Conservation (phyloP, 2,113 vertebrate genomes). For the Guaruba guarouba region DNA sequence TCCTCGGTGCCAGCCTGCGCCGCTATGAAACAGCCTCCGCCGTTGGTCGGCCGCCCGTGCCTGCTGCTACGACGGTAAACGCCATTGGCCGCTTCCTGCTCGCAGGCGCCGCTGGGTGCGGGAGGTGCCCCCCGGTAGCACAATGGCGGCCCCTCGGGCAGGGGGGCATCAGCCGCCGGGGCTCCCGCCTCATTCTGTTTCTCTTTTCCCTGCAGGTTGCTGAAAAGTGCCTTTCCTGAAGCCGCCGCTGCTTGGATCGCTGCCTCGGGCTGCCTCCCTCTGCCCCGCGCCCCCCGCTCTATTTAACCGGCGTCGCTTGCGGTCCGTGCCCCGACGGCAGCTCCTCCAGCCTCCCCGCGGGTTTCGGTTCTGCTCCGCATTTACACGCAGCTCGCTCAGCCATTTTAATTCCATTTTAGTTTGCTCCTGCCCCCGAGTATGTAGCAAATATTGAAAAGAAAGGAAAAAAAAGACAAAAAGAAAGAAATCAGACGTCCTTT, state of each 20-base stretch:
- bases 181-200: slow-evolving; percentile 70
- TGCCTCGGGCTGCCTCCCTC: slow-evolving; percentile 76
- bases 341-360: slow-evolving; percentile 8
- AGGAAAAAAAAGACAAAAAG: not conserved
- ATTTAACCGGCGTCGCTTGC: slow-evolving; percentile 62
- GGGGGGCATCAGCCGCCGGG: not conserved
- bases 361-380: not conserved
- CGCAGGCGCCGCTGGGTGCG: slow-evolving; percentile 74
- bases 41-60: slow-evolving; percentile 32
- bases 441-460: slow-evolving; percentile 46
- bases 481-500: not conserved
- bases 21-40: not conserved
- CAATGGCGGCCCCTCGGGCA: slow-evolving; percentile 46
- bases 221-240: slow-evolving; percentile 84
- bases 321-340: slow-evolving; percentile 61
- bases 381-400: slow-evolving; percentile 65
- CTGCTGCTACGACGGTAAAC: slow-evolving; percentile 53
- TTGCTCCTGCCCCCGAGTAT: slow-evolving; percentile 55
- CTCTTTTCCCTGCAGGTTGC: slow-evolving; percentile 79
- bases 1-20: not conserved
- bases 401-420: slow-evolving; percentile 27
- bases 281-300: slow-evolving; percentile 51
- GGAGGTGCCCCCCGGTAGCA: slow-evolving; percentile 64
- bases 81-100: slow-evolving; percentile 74
- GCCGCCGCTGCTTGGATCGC: slow-evolving; percentile 79